Evolutionary conservation across 2,797 vertebrate species (phyloP).

Genomic region (Anabacerthia variegaticeps): DNA sequence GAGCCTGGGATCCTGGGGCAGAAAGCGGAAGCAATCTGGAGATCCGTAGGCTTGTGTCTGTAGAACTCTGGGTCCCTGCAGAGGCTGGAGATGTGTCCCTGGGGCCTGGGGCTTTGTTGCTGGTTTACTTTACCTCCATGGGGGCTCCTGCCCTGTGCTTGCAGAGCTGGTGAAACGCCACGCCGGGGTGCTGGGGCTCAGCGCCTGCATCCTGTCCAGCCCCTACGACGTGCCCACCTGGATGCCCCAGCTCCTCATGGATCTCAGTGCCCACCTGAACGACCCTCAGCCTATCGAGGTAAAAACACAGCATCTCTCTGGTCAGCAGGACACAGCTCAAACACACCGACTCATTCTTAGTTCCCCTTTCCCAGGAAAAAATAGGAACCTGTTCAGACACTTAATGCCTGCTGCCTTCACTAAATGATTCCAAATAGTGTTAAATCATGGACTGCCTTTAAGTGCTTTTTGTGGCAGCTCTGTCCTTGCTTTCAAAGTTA

Average conservation of each 20-base stretch:
- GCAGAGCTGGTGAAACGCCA: slow-evolving; percentile 92
- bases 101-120: not conserved
- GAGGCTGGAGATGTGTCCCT: not conserved
- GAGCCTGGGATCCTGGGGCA: not conserved
- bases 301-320: not conserved
- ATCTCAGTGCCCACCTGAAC: slow-evolving; percentile 94
- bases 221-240: slow-evolving; percentile 96
- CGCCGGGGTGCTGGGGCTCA: slow-evolving; percentile 93
- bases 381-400: not conserved
- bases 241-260: slow-evolving; percentile 98
- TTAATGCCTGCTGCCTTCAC: not conserved
- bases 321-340: not conserved
- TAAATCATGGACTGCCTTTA: not conserved
- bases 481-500: not conserved
- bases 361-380: not conserved
- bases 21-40: not conserved
- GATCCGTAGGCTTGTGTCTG: not conserved
- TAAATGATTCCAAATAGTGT: not conserved
- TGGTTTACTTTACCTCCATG: not conserved
- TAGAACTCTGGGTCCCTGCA: not conserved
- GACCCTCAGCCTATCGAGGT: slow-evolving; percentile 98
- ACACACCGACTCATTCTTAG: not conserved
- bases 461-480: not conserved
- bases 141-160: not conserved
- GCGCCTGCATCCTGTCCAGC: slow-evolving; percentile 94